A percentile compares a stretch with the other conserved stretches of the same genome.
phyloP scores from a whole-genome alignment of 2,113 vertebrate genomes.

The Rhabdomys dilectus region DNA sequence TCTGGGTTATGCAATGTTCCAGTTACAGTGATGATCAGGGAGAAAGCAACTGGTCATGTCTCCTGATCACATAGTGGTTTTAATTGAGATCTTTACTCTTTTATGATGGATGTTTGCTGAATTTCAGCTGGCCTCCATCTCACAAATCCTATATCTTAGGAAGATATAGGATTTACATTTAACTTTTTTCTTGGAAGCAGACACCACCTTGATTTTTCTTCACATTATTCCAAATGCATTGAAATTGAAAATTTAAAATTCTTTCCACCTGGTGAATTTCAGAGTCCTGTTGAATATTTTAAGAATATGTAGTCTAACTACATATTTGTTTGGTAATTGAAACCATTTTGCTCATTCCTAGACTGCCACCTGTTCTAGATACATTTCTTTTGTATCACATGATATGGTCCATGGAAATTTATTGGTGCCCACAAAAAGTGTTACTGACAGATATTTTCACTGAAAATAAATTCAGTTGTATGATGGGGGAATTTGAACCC shows the following conservation, averaged over 20 bases:
- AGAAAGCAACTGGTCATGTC: background rate
- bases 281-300: background rate
- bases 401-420: background rate
- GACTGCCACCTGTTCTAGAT: background rate
- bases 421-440: background rate
- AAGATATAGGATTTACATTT: background rate
- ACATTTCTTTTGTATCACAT: background rate
- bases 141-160: background rate
- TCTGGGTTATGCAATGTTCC: background rate
- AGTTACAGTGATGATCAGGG: background rate
- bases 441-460: background rate
- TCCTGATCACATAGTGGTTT: background rate
- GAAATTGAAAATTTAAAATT: background rate
- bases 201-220: background rate
- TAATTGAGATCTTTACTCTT: background rate
- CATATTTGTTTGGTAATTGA: background rate
- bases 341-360: background rate
- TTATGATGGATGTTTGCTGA: background rate
- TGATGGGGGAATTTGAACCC: background rate
- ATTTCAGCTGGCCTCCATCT: background rate
- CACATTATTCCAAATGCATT: background rate
- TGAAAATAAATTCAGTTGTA: background rate
- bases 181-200: background rate
- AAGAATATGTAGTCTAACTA: background rate
- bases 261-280: slow-evolving; percentile 43